These are phyloP conservation scores for Drosophila sulfurigaster DNA, from an alignment of 1,140 invertebrate species.

Conservation along the genomic window DNA sequence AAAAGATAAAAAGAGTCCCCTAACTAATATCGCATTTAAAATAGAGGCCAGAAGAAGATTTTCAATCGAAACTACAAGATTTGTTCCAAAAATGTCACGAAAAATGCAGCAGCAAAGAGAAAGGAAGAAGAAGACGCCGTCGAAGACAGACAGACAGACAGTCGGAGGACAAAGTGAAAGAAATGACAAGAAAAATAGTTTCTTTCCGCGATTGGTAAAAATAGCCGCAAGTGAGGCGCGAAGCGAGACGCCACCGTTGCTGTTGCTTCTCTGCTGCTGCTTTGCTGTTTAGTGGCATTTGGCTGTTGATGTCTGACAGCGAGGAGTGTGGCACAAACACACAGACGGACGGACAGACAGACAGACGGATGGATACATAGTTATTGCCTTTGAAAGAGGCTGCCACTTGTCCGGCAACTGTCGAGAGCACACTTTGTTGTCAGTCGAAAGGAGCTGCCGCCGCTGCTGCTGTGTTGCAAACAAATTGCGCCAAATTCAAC, in stretches of 20 bases:
- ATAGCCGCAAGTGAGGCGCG: conserved; percentile 62
- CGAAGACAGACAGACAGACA: not conserved
- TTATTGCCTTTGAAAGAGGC: conserved; percentile 58
- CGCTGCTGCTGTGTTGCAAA: conserved; percentile 16
- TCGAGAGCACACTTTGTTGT: conserved; percentile 46
- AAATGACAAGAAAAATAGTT: conserved; percentile 71
- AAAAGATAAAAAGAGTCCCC: not conserved
- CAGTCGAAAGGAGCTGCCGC: conserved; percentile 25
- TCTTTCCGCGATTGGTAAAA: conserved; percentile 73
- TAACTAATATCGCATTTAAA: conserved; percentile 18
- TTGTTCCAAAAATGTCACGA: conserved; percentile 76
- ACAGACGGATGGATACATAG: conserved; percentile 8
- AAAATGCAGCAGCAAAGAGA: conserved; percentile 58
- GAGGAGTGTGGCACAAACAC: conserved; percentile 9
- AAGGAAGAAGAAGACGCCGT: no score
- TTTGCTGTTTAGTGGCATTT: conserved; percentile 12
- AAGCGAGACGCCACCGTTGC: conserved; percentile 10
- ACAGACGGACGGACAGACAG: conserved; percentile 14
- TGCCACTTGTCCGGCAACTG: conserved; percentile 40
- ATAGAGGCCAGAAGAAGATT: conserved; percentile 38
- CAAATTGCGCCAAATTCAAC: conserved; percentile 74
- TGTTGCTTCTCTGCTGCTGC: conserved; percentile 17
- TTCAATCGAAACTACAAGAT: conserved; percentile 36
- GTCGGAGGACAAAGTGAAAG: conserved; percentile 15
- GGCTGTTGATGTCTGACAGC: conserved; percentile 47